Base-by-base conservation (phyloP, 2,888 invertebrate genomes). In the Julus scanicus region DNA sequence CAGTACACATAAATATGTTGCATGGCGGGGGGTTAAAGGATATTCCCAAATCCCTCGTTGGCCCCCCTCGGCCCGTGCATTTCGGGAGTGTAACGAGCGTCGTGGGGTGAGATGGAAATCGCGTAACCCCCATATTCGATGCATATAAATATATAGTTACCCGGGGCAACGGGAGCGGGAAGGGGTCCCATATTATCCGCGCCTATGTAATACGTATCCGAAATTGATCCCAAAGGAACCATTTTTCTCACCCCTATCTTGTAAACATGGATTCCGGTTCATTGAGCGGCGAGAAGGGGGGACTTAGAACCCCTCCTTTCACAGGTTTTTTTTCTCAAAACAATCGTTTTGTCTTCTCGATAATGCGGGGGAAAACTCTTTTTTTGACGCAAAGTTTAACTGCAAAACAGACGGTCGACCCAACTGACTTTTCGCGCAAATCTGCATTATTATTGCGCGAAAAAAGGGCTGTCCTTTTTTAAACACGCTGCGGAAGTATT, bases 211-310 rank as follows among this genome's bases (percentile, higher is more conserved):
- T 53, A 15, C 53, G 53, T 53, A 53, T 53, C 53, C 53, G 53
- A 53, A 53, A 53, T 53, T 53, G 53, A 53, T 53, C 53, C 53
- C 53, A 53, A 53, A 53, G 53, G 53, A 53, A 53, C 53, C 53
- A 53, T 53, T 53, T 53, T 17, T 53, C 53, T 53, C 53, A 53
- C 53, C 53, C 53, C 53, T 15, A 53, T 53, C 53, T 53, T 53
- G 53, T 53, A 53, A 53, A 53, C 53, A 53, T 53, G 53, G 53
- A 53, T 53, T 53, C 53, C 53, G 53, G 53, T 53, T 53, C 15
- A 53, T 53, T 17, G 53, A 53, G 53, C 53, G 3, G 6, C 53
- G 13, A 53, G 6, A 53, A 13, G 53, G 53, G 53, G 53, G 53
- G 53, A 44, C 44, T 44, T 53, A 17, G 0, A 53, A 17, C 53